Conservation (phyloP, 2,888 invertebrate genomes). For the Azorinus chamasolen region DNA sequence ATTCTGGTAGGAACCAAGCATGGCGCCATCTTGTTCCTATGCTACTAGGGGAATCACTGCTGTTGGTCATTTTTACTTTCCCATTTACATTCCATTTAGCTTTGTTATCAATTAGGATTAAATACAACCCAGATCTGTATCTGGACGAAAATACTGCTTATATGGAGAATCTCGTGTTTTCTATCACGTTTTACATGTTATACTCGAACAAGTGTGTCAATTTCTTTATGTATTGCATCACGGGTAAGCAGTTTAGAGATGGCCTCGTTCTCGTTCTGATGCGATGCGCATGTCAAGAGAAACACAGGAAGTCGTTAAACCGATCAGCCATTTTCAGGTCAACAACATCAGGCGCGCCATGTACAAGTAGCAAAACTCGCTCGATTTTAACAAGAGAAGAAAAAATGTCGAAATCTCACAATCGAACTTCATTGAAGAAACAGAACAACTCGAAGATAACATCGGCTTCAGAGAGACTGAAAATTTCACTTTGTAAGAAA, state of each 20-base stretch:
- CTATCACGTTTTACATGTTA: constrained; percentile 74
- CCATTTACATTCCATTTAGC: constrained; percentile 74
- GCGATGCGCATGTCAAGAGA: constrained; percentile 4
- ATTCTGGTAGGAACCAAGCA: constrained; percentile 28
- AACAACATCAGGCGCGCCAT: too few species aligned
- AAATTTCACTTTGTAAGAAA: too few species aligned
- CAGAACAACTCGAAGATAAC: too few species aligned
- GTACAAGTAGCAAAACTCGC: too few species aligned
- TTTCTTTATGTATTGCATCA: constrained; percentile 73
- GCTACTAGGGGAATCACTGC: constrained; percentile 74
- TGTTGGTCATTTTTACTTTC: constrained; percentile 72
- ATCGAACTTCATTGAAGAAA: too few species aligned
- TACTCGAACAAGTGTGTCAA: constrained; percentile 79
- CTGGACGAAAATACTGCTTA: constrained; percentile 56
- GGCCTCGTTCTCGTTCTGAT: constrained; percentile 51
- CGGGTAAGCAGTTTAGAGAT: constrained; percentile 71
- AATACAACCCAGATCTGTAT: constrained; percentile 61
- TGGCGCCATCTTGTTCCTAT: constrained; percentile 71
- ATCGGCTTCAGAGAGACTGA: too few species aligned
- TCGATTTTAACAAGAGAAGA: too few species aligned
- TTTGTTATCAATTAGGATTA: constrained; percentile 49
- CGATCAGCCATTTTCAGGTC: too few species aligned
- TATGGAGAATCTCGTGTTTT: constrained; percentile 68
- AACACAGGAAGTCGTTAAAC: too few species aligned
- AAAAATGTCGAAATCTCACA: too few species aligned